Base-by-base conservation (phyloP, 2,797 vertebrate genomes). In the Danio albolineatus region DNA sequence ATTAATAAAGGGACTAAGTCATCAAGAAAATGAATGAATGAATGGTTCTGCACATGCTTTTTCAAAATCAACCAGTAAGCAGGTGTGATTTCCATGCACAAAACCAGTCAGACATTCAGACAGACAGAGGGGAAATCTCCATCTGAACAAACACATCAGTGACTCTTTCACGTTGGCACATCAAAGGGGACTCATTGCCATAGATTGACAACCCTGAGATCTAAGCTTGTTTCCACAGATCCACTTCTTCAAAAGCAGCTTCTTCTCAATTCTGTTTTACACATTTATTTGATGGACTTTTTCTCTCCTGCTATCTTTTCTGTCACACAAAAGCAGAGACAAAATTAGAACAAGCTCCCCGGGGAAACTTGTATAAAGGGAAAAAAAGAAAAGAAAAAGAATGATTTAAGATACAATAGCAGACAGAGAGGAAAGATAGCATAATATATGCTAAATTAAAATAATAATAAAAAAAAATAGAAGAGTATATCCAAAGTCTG, bases 401-500 rank as follows among this genome's bases (percentile, higher is more conserved):
- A 71, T 78, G 2, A 74, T 81, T 81, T 81, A 57, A 65, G 65
- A 66, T 62, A 62, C 73, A 76, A 44, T 53, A 9, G 6, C 53
- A 61, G 54, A 77, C 51, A 56, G 66, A 80, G 44, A 14, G 36
- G 14, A 61, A 62, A 39, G 14, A 51, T 46, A 71, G 71, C 57
- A 79, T 78, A 62, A 71, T 53, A 81, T 77, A 78, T 78, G 73
- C 57, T 21, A 56, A 81, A 78, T 78, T 71, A 78, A 78, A 78
- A 54, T 57, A 74, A 81, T n/a, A n/a, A n/a, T n/a, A n/a, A n/a
- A n/a, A n/a, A n/a, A n/a, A n/a, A n/a, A n/a, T n/a, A n/a, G n/a
- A 78, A 73, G 81, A 59, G 75, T n/a, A 41, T 72, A 71, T 74
- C 69, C 70, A 73, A 56, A 78, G 73, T 65, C 65, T 81, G 57